Base-by-base conservation (phyloP, 2,888 invertebrate species). In the Orchesellides sinensis region DNA sequence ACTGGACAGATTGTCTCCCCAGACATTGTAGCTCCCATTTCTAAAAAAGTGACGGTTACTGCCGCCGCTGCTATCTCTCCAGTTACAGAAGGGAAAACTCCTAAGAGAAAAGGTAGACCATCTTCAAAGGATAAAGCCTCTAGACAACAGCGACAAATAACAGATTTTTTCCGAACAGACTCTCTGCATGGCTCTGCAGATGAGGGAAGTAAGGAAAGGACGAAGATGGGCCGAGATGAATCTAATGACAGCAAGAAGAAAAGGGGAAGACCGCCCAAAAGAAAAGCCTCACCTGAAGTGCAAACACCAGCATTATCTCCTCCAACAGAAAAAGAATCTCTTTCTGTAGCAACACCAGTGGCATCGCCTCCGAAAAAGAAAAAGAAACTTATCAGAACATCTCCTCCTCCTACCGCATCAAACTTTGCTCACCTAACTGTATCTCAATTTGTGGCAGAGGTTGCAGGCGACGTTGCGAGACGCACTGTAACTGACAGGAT, bases 61-160 rank as follows among this genome's bases (percentile, higher is more conserved):
- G 32, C 25, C 21, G 21, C 29, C 23, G 10, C 10, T 8, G 29
- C 52, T n/a, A 21, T 14, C 35, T 25, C 49, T 17, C 8, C 21
- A 23, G 25, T n/a, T n/a, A n/a, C n/a, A n/a, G n/a, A 29, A 8
- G 59, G 47, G 4, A 68, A 32, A 35, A 25, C 72, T n/a, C 72
- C 70, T 3, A 81, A 81, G 23, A 21, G 81, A 21, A 81, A 84
- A 27, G 84, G 77, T 6, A 29, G 81, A n/a, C 59, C 77, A 25
- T 56, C 77, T 21, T 35, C 21, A 17, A 74, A 78, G 14, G 59
- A 47, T 14, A 27, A 32, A 12, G 75, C 66, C 27, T 0, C 17
- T 17, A 61, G 61, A 29, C 75, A 83, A 61, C 85, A 85, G 52
- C 56, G 79, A 23, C 47, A 56, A n/a, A 83, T 85, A 10, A 81